phyloP scores from a whole-genome alignment of 2,888 invertebrate species.

The Drosophila histrio region DNA sequence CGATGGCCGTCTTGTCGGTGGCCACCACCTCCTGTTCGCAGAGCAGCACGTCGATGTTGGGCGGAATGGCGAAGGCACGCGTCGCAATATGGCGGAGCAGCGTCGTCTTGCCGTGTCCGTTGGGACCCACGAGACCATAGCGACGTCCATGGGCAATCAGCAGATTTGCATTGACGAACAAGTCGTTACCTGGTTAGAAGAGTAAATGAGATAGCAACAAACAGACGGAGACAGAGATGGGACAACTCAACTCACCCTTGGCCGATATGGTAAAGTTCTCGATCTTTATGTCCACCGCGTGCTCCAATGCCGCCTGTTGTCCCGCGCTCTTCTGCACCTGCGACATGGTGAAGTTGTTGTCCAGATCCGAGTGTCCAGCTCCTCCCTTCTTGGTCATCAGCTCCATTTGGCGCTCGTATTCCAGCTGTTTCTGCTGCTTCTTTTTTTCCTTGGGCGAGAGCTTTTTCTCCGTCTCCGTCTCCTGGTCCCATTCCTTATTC shows the following conservation, averaged over 20 bases:
- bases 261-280: conserved; percentile 99
- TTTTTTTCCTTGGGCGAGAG: conserved; percentile 96
- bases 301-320: conserved; percentile 92
- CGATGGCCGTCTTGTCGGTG: conserved; percentile 96
- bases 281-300: conserved; percentile 98
- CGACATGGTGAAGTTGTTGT: conserved; percentile 97
- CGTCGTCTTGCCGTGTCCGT: conserved; percentile 99
- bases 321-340: conserved; percentile 90
- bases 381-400: conserved; percentile 93
- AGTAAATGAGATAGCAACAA: no score
- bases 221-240: neutral
- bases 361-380: conserved; percentile 94
- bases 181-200: conserved; percentile 96
- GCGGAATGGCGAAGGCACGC: conserved; percentile 96
- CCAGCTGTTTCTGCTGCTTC: conserved; percentile 94
- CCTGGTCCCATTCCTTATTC: conserved; percentile 85
- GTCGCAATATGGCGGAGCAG: conserved; percentile 95
- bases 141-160: conserved; percentile 96
- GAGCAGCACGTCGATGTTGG: conserved; percentile 96
- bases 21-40: conserved; percentile 99
- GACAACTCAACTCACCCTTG: conserved; percentile 86
- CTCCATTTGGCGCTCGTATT: conserved; percentile 95
- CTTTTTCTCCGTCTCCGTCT: no score
- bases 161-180: conserved; percentile 97
- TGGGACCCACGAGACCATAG: conserved; percentile 99